Conservation (phyloP, 2,888 invertebrate species). For the Rhopalosiphum nymphaeae region DNA sequence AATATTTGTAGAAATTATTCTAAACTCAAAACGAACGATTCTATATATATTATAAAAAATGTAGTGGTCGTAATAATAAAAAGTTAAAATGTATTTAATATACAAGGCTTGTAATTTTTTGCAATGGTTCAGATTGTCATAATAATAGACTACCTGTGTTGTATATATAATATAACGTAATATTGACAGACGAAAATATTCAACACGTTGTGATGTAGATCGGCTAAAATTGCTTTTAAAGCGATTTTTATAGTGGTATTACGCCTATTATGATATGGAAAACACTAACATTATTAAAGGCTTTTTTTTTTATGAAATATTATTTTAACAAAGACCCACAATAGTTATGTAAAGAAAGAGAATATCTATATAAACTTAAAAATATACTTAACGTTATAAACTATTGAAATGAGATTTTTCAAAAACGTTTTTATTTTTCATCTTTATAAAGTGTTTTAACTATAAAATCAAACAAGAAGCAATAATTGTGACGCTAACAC, state of each 20-base stretch:
- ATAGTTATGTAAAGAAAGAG: not conserved
- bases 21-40: not conserved
- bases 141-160: not conserved
- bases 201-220: not conserved
- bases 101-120: not conserved
- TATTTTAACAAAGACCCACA: not conserved
- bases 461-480: not conserved
- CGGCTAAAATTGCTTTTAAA: not conserved
- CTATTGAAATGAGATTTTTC: not conserved
- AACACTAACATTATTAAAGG: not conserved
- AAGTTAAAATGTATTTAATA: not conserved
- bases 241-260: not conserved
- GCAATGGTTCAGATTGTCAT: not conserved
- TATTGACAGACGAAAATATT: not conserved
- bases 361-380: not conserved
- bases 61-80: not conserved
- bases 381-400: not conserved
- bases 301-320: not conserved
- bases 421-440: not conserved
- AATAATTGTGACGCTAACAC: not conserved
- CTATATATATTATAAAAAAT: too few relatives aligned
- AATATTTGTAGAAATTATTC: not conserved
- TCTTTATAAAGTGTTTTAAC: not conserved
- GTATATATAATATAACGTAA: not conserved
- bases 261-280: not conserved